Base-by-base conservation (phyloP, 2,113 vertebrate genomes). In the Poeciliopsis prolifica region DNA sequence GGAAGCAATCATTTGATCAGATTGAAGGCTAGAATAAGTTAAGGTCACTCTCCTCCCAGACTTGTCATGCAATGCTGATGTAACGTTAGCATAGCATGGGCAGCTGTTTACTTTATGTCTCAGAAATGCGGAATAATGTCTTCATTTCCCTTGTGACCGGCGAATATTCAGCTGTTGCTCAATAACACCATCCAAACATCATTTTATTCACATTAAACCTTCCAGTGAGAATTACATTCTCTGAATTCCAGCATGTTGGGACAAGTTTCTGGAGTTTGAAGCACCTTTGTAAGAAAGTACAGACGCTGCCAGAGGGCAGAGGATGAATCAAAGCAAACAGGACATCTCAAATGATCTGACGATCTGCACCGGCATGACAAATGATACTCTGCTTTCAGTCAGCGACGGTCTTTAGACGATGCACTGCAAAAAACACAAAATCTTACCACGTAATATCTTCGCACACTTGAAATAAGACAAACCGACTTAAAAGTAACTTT, bases 1-100 rank as follows among this genome's bases (percentile, higher is more conserved):
- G 89, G 89, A 90, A 91, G 77, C 51, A 60, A 74, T 80, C 48
- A 44, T 78, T 82, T 22, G 31, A 88, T 88, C 86, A 84, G 86
- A 89, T 88, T 60, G 40, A 72, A 69, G 68, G 51, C 74, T 76
- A 82, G 51, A 3, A 74, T 51, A 77, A 76, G 61, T 68, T 60
- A 30, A 78, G 75, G 35, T 77, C 58, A 65, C 28, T 67, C 65
- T 64, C 48, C 65, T 70, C 60, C 28, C 60, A 67, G 31, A 67
- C 65, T 12, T 58, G 62, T 73, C 74, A 75, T 85, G 76, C 24
- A 79, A 48, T 1, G 0, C 58, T 51, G 66, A 58, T 79, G 40
- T 71, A 75, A 83, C 35, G 11, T 11, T 11, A 24, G 70, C 65
- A 35, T 44, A 75, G 61, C 61, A 31, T 51, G 58, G 77, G 68